phyloP scores from a whole-genome alignment of 2,888 invertebrate species.

The Oligia strigilis region DNA sequence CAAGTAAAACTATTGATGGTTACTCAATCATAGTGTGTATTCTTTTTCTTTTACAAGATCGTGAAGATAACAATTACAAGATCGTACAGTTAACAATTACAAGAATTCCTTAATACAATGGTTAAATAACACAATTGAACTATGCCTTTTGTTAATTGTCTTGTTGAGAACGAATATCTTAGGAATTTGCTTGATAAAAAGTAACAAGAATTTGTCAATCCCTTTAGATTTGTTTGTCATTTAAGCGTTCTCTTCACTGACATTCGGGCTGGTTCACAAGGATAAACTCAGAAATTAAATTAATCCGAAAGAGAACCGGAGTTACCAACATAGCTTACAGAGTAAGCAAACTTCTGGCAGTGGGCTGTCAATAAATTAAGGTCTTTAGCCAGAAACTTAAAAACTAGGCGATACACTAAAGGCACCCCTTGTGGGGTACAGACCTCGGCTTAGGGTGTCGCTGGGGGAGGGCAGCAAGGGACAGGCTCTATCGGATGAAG shows the following conservation, averaged over 20 bases:
- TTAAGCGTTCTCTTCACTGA: not conserved
- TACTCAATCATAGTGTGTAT: not conserved
- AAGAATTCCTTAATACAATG: constrained; percentile 34
- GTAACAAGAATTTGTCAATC: not conserved
- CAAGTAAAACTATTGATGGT: not conserved
- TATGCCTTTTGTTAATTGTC: constrained; percentile 41
- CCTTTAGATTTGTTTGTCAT: not conserved
- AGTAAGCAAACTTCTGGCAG: too few species aligned
- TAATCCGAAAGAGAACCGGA: too few species aligned
- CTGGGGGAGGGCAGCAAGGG: too few species aligned
- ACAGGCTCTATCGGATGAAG: too few species aligned
- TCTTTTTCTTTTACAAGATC: constrained; percentile 2
- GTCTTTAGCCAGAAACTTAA: too few species aligned
- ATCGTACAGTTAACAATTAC: constrained; percentile 8
- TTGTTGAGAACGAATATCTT: constrained; percentile 3
- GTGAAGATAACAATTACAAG: not conserved
- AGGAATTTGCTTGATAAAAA: constrained; percentile 18
- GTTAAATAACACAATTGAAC: constrained; percentile 31
- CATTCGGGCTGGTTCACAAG: not conserved
- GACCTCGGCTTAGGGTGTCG: too few species aligned
- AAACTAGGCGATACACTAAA: too few species aligned
- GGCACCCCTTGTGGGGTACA: too few species aligned
- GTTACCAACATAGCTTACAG: too few species aligned
- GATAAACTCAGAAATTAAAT: too few species aligned
- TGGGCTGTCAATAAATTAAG: too few species aligned